Base-by-base conservation (phyloP, 2,797 vertebrate species). In the Micrastur ruficollis region DNA sequence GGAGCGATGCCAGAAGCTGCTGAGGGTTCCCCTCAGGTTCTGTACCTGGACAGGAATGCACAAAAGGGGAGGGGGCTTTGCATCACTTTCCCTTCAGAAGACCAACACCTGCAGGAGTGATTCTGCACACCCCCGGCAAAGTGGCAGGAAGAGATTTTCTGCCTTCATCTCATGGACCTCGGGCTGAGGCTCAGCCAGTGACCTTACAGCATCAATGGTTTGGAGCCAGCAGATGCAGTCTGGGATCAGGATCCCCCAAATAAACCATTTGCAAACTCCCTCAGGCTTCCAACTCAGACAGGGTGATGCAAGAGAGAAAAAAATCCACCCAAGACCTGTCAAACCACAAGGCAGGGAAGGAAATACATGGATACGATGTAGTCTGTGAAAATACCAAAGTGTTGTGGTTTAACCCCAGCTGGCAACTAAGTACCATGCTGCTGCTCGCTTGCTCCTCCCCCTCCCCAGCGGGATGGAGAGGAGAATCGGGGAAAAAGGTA, bases 331-430 rank as follows among this genome's bases (percentile, higher is more conserved):
- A 0, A 74, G 34, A 56, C 3, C 9, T 2, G 3, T 81, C 65
- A 83, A 73, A 76, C 26, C 44, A 72, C 9, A 10, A 19, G 66
- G 25, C 38, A 34, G 21, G 49, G 46, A 65, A 84, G 23, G 32
- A 59, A 81, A 53, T 20, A 14, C 0, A 0, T 25, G 32, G 25
- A 3, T 81, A 6, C 36, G 13, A 49, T 13, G 9, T 9, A 3
- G 36, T 31, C 52, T 82, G 19, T 83, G 80, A 81, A 75, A 81
- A 78, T 65, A 55, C 14, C 14, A 46, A 76, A 44, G 42, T 44
- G 42, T 44, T 44, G 42, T 17, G 42, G 42, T 44, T 44, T 44
- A 44, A 44, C 42, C 42, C 42, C 42, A 44, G 42, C 42, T 16
- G 7, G 42, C 42, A 44, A 17, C 42, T 44, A 44, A 17, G 42